Conservation (phyloP, 2,797 vertebrate species). For the Peromyscus melanophrys region DNA sequence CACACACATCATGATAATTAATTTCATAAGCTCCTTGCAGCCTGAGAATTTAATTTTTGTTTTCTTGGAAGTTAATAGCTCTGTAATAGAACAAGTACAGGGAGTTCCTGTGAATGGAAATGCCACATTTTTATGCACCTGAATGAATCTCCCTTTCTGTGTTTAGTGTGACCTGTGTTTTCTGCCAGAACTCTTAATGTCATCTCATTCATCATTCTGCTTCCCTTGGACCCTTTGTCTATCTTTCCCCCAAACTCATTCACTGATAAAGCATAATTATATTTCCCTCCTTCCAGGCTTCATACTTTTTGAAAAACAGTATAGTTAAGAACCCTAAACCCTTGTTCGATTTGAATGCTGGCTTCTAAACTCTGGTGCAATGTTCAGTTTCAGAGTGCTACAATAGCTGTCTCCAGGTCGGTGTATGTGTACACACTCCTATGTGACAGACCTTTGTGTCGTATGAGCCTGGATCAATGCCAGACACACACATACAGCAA, state of each 20-base stretch:
- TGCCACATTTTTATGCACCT: constrained; percentile 60
- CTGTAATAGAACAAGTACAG: constrained; percentile 61
- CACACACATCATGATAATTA: constrained; percentile 66
- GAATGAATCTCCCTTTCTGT: constrained; percentile 68
- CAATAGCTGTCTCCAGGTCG: background rate
- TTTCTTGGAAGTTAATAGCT: constrained; percentile 69
- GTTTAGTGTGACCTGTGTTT: constrained; percentile 70
- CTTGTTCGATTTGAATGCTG: constrained; percentile 39
- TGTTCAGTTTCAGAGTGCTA: background rate
- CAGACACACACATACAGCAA: background rate
- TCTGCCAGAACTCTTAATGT: constrained; percentile 73
- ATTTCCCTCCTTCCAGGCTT: constrained; percentile 8
- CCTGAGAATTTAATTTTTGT: constrained; percentile 72
- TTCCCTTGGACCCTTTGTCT: constrained; percentile 64
- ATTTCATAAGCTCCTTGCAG: constrained; percentile 69
- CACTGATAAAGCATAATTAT: constrained; percentile 42
- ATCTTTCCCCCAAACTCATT: constrained; percentile 5
- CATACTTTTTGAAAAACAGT: constrained; percentile 33
- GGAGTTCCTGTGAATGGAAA: constrained; percentile 48
- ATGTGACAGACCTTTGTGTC: background rate
- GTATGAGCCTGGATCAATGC: background rate
- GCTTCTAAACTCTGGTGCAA: background rate
- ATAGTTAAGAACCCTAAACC: background rate
- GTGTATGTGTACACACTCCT: background rate
- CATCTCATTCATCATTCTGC: constrained; percentile 58